phyloP scores from a whole-genome alignment of 1,140 invertebrate genomes.

The Ceratina australensis region DNA sequence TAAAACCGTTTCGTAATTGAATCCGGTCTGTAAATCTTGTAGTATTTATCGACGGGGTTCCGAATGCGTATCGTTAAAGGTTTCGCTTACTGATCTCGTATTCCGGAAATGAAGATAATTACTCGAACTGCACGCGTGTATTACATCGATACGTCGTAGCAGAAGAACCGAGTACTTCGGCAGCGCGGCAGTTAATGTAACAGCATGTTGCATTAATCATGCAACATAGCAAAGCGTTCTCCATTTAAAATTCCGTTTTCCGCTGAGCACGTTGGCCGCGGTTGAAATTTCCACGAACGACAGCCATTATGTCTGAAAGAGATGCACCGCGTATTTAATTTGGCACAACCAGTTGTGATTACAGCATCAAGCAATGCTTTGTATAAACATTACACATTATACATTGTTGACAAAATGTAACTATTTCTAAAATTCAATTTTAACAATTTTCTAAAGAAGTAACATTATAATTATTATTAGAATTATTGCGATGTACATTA shows the following conservation, averaged over 20 bases:
- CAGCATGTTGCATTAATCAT: conserved; percentile 40
- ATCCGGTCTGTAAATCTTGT: no score
- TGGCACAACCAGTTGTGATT: not conserved
- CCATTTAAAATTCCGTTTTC: conserved; percentile 33
- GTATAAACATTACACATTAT: no score
- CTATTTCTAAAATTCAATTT: no score
- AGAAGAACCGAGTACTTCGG: not conserved
- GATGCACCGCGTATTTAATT: not conserved
- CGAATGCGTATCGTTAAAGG: no score
- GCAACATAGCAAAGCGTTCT: conserved; percentile 36
- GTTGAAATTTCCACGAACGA: conserved; percentile 19
- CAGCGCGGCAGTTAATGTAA: conserved; percentile 17
- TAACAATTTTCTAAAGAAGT: no score
- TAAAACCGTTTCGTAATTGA: no score
- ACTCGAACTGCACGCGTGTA: not conserved
- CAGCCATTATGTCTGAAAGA: not conserved
- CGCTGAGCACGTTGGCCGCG: not conserved
- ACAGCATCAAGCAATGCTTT: no score
- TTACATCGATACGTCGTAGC: not conserved
- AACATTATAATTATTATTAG: no score
- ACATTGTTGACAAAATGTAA: no score
- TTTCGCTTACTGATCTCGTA: no score
- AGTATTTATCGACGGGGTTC: no score
- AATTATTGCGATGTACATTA: no score
- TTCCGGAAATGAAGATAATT: conserved; percentile 17